phyloP scores from a whole-genome alignment of 2,113 vertebrate genomes.

The Chinchilla lanigera region DNA sequence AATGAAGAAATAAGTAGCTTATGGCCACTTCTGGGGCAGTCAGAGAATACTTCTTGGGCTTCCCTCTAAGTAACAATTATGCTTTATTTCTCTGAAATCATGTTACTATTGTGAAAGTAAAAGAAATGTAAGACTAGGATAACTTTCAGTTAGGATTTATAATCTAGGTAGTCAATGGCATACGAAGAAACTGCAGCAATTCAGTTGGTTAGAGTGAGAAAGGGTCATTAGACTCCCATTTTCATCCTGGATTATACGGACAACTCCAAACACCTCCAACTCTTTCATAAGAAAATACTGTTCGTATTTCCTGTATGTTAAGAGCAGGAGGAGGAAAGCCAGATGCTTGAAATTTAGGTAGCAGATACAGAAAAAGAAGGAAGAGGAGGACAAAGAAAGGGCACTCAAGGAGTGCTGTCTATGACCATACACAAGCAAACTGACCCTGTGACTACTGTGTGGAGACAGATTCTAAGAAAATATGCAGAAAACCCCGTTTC shows the following conservation, averaged over 20 bases:
- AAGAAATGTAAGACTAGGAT: constrained; percentile 26
- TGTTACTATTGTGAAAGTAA: constrained; percentile 16
- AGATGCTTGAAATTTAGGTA: not conserved
- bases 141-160: not conserved
- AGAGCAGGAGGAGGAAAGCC: not conserved
- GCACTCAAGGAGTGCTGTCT: not conserved
- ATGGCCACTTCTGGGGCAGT: not conserved
- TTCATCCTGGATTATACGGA: not conserved
- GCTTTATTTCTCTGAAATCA: constrained; percentile 42
- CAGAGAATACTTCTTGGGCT: constrained; percentile 28
- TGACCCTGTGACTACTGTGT: not conserved
- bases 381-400: not conserved
- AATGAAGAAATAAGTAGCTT: constrained; percentile 4
- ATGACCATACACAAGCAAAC: not conserved
- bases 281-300: constrained; percentile 5
- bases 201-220: not conserved
- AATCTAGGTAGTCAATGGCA: not conserved
- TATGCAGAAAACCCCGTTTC: not conserved
- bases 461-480: not conserved
- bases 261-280: not conserved
- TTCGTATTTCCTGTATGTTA: not conserved
- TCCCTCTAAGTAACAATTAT: not conserved
- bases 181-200: not conserved
- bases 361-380: not conserved
- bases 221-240: not conserved